These are phyloP conservation scores for Chloroclystis v-ata DNA, from an alignment of 2,888 invertebrate species.

Conservation along the genomic window DNA sequence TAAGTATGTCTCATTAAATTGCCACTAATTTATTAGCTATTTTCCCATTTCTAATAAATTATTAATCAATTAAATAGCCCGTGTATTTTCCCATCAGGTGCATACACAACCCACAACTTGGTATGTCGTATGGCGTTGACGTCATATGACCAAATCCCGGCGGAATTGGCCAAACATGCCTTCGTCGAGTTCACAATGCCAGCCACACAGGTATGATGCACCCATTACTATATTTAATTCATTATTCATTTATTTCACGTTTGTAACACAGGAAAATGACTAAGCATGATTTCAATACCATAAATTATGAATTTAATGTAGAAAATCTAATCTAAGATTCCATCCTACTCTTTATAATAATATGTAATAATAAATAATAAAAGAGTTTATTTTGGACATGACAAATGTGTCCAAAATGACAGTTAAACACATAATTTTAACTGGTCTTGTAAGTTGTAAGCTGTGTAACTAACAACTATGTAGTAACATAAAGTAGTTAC, in stretches of 20 bases:
- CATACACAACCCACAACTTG: conserved; percentile 98
- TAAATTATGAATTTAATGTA: background rate
- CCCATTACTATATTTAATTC: background rate
- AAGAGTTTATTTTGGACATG: too few species aligned
- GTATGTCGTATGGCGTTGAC: conserved; percentile 96
- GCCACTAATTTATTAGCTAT: too few species aligned
- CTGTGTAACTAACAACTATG: too few species aligned
- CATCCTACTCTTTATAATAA: too few species aligned
- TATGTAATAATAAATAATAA: too few species aligned
- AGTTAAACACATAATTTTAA: too few species aligned
- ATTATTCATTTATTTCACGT: background rate
- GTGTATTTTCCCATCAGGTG: conserved; percentile 79
- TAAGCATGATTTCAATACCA: background rate
- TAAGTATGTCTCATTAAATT: background rate
- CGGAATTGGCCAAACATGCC: conserved; percentile 91
- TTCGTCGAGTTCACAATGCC: conserved; percentile 99
- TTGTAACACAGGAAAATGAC: background rate
- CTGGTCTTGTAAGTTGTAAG: too few species aligned
- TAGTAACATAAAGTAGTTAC: too few species aligned
- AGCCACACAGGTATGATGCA: conserved; percentile 83
- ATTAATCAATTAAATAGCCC: background rate
- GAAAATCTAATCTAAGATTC: too few species aligned
- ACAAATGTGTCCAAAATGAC: too few species aligned
- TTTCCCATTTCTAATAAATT: too few species aligned
- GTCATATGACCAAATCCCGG: conserved; percentile 98